Evolutionary conservation across 2,113 vertebrate genomes (phyloP).

Genomic region (Philantomba maxwellii): DNA sequence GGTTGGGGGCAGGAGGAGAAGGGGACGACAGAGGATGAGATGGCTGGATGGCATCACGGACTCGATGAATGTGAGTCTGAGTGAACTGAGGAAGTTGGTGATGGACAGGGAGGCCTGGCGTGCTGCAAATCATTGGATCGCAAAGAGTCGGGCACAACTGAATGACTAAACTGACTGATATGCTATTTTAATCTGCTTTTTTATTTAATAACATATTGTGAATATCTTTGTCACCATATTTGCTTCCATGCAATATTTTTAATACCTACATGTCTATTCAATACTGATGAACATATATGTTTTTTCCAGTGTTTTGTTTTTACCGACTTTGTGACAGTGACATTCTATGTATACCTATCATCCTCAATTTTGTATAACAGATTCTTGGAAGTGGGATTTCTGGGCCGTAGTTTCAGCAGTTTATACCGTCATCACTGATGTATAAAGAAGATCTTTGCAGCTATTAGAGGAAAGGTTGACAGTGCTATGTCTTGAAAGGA

Average conservation of each 20-base stretch:
- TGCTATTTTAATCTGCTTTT: background rate
- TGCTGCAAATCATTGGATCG: rapidly evolving
- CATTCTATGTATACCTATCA: background rate
- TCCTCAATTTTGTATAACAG: background rate
- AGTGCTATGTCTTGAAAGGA: background rate
- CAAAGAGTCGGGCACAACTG: rapidly evolving
- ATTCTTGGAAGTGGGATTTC: background rate
- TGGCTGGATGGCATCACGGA: too few species aligned
- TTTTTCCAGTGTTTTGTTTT: background rate
- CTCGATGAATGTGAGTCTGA: too few species aligned
- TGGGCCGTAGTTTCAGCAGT: background rate
- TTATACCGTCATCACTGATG: background rate
- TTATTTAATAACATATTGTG: background rate
- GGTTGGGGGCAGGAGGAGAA: too few species aligned
- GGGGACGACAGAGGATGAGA: too few species aligned
- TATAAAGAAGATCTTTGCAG: background rate
- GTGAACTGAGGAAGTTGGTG: rapidly evolving
- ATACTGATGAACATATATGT: background rate
- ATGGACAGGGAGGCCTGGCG: too few species aligned
- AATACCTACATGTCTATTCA: background rate
- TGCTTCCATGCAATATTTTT: background rate
- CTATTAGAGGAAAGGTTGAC: background rate
- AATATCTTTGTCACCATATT: background rate
- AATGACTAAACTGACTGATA: too few species aligned
- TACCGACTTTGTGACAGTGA: background rate